These are phyloP conservation scores for Suncus etruscus DNA, from an alignment of 2,113 vertebrate species.

Conservation along the genomic window DNA sequence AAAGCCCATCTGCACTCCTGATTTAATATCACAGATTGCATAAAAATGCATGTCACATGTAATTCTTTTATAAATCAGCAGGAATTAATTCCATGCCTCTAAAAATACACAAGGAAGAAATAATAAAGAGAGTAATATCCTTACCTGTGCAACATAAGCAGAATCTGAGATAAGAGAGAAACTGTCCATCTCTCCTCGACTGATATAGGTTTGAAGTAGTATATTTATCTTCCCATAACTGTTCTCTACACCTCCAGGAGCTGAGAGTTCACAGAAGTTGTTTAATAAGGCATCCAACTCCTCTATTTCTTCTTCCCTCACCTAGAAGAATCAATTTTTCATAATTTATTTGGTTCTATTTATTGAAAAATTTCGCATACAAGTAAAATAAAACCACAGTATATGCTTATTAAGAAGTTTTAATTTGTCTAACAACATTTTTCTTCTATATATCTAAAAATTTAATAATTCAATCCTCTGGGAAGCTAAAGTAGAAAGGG, in stretches of 20 bases:
- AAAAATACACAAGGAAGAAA: conserved; percentile 34
- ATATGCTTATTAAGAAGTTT: conserved; percentile 62
- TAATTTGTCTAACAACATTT: background rate
- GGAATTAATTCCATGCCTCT: background rate
- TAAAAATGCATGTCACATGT: background rate
- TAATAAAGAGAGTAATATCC: conserved; percentile 62
- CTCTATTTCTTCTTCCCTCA: conserved; percentile 97
- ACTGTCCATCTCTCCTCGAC: conserved; percentile 96
- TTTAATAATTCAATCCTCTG: conserved; percentile 59
- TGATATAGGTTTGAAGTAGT: conserved; percentile 97
- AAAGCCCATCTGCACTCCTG: background rate
- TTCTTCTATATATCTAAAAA: background rate
- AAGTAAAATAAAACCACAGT: conserved; percentile 74
- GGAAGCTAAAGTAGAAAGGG: conserved; percentile 80
- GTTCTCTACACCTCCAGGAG: conserved; percentile 97
- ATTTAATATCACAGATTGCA: background rate
- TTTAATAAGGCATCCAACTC: conserved; percentile 94
- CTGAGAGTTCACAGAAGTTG: conserved; percentile 94
- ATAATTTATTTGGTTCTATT: conserved; percentile 77
- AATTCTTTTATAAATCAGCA: background rate
- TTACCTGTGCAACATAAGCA: conserved; percentile 97
- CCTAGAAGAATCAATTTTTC: conserved; percentile 87
- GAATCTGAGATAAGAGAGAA: conserved; percentile 99
- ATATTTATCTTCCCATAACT: conserved; percentile 99
- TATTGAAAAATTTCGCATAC: conserved; percentile 70